A percentile compares a stretch with the other conserved stretches of the same genome.
phyloP scores from a whole-genome alignment of 2,888 invertebrate genomes.

The Tetragonula carbonaria region DNA sequence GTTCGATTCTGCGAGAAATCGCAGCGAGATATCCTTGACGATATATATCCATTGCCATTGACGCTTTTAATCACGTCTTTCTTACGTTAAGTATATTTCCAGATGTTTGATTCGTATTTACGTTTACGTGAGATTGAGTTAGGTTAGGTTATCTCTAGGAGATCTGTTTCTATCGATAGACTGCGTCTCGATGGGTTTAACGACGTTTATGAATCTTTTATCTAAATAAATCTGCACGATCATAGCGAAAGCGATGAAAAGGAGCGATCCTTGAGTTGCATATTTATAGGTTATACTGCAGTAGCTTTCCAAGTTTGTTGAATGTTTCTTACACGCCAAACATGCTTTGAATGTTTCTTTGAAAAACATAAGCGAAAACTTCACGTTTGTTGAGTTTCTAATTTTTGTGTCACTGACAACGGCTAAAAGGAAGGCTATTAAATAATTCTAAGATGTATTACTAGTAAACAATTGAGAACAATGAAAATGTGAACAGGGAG shows the following conservation, averaged over 20 bases:
- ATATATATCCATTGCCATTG: constrained; percentile 7
- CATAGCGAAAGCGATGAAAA: constrained; percentile 33
- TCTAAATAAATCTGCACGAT: neutral
- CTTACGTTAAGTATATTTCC: neutral
- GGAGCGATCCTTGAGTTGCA: neutral
- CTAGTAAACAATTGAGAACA: neutral
- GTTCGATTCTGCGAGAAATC: constrained; percentile 9
- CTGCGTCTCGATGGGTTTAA: neutral
- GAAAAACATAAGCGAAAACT: neutral
- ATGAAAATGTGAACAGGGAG: neutral
- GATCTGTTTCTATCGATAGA: neutral
- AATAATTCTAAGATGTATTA: too few species aligned
- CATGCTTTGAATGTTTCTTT: constrained; percentile 6
- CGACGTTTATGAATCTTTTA: constrained; percentile 13
- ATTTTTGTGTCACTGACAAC: too few species aligned
- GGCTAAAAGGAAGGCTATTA: too few species aligned
- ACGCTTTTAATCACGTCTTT: neutral
- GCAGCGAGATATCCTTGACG: constrained; percentile 19
- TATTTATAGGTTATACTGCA: neutral
- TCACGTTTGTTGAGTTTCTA: too few species aligned
- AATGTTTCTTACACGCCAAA: neutral
- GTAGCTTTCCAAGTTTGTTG: constrained; percentile 16
- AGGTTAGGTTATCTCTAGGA: neutral
- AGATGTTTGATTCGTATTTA: neutral
- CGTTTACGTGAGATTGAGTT: neutral